Percentiles rank a stretch among this genome's conserved stretches.
Evolutionary conservation across 2,113 vertebrate species (phyloP).

Genomic region (Equus quagga): DNA sequence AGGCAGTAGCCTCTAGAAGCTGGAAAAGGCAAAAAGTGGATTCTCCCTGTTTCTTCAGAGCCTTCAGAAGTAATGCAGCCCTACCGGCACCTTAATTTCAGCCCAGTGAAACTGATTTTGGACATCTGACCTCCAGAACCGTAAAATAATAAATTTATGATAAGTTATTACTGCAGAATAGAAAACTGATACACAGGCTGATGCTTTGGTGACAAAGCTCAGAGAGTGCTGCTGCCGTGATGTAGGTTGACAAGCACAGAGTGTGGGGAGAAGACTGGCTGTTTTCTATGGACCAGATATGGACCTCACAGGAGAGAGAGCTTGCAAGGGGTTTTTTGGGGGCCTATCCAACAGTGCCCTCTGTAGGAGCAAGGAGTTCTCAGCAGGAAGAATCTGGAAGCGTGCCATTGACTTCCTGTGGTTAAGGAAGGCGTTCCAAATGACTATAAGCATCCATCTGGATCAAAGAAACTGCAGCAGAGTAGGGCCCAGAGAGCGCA

Average conservation of each 20-base stretch:
- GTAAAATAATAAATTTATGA: background rate
- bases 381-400: background rate
- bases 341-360: too few species aligned
- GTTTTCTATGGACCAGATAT: background rate
- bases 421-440: background rate
- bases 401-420: background rate
- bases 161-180: background rate
- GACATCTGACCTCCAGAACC: background rate
- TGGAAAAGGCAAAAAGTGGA: background rate
- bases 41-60: background rate
- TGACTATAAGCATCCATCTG: background rate
- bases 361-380: background rate
- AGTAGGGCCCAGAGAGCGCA: background rate
- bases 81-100: background rate
- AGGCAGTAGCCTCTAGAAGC: background rate
- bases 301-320: background rate
- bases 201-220: background rate
- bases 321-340: background rate
- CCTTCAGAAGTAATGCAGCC: background rate
- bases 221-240: background rate
- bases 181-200: background rate
- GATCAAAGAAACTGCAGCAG: background rate
- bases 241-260: background rate
- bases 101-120: background rate
- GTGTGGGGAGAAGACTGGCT: background rate